Base-by-base conservation (phyloP, 2,797 vertebrate genomes). In the Centroberyx gerrardi region DNA sequence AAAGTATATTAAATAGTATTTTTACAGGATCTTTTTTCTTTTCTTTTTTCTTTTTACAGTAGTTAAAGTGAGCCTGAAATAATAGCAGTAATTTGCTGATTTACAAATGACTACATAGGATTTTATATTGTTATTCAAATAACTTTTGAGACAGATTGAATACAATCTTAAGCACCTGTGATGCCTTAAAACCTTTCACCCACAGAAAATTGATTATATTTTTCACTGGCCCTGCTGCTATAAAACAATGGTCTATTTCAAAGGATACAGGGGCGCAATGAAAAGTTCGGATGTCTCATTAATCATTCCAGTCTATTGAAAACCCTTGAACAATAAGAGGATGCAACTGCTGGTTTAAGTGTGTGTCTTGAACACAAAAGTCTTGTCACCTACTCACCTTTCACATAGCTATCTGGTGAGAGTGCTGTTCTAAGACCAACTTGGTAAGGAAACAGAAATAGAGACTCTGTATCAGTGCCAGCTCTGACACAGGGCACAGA, bases 321-420 rank as follows among this genome's bases (percentile, higher is more conserved):
- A 71, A 36, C 54, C 15, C 52, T 28, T 0, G 28, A 76, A 92
- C 92, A 93, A 93, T 94, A 62, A 80, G 86, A 92, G 91, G 91
- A 94, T 92, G 74, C 81, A 62, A 90, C 82, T 70, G 85, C 56
- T 51, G 40, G 68, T 86, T 61, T 31, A 71, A 76, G 80, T 17
- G 62, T 71, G 70, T 62, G 63, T 71, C 76, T 64, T 3, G 4
- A 80, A 77, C 81, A 82, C 86, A 80, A 63, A 76, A 63, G 82
- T 78, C 72, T 55, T 5, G n/a, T 83, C 83, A 88, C 82, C 83
- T 78, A 36, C 80, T 91, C 83, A 88, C 86, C 89, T 89, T 62
- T 86, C 71, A 42, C 90, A 90, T 76, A 86, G 65, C 59, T 15
- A 78, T 68, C 44, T 80, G 75, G 28, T 69, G 68, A 87, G 70